phyloP scores from a whole-genome alignment of 2,888 invertebrate genomes.

The Coremacera marginata region DNA sequence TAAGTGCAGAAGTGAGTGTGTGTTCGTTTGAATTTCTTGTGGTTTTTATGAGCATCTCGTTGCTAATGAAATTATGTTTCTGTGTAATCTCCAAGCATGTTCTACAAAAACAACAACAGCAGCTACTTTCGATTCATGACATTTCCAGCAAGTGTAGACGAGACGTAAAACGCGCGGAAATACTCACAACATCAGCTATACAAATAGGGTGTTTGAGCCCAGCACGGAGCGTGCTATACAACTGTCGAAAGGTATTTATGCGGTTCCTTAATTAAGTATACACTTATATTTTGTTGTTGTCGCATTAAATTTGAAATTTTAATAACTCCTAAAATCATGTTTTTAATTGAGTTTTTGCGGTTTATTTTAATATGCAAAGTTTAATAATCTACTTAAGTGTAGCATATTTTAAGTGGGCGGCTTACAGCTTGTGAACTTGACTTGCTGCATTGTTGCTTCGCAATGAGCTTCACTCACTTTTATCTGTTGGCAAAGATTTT shows the following conservation, averaged over 20 bases:
- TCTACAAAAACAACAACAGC: neutral
- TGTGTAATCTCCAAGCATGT: neutral
- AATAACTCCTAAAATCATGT: neutral
- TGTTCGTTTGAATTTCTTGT: neutral
- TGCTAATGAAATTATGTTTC: constrained; percentile 33
- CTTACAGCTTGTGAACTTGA: neutral
- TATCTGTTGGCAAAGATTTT: neutral
- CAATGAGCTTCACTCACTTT: neutral
- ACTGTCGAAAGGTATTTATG: constrained; percentile 21
- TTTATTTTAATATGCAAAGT: neutral
- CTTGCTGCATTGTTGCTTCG: neutral
- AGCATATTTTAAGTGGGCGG: neutral
- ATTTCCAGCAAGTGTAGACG: neutral
- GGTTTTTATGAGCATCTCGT: constrained; percentile 3
- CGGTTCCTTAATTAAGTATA: constrained; percentile 38
- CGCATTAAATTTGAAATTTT: constrained; percentile 30
- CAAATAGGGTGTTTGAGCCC: neutral
- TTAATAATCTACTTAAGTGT: neutral
- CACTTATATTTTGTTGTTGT: constrained; percentile 20
- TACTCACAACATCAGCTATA: neutral
- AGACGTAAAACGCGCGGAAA: neutral
- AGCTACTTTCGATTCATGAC: neutral
- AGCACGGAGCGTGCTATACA: neutral
- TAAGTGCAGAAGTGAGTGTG: neutral
- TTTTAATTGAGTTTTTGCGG: neutral